Percentiles rank a stretch among this genome's conserved stretches.
These are phyloP conservation scores for Caradrina kadenii DNA, from an alignment of 2,888 invertebrate species.

Conservation along the genomic window DNA sequence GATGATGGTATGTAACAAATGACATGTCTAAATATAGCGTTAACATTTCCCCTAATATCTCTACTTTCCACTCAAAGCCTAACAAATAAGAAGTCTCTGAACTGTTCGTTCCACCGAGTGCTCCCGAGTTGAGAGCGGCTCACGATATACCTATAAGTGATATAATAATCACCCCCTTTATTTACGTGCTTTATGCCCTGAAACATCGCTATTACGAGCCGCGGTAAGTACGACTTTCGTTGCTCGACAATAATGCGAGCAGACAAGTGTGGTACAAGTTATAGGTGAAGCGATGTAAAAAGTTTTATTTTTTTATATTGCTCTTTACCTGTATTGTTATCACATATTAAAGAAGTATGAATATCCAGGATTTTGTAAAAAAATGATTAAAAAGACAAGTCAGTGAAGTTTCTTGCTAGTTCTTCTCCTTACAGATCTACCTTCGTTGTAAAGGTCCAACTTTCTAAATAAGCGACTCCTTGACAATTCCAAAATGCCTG, in stretches of 20 bases:
- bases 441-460: too few species aligned
- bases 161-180: conserved; percentile 51
- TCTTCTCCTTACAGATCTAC: too few species aligned
- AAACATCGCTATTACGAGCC: conserved; percentile 57
- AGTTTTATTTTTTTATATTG: background rate
- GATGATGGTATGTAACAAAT: too few species aligned
- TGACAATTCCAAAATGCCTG: too few species aligned
- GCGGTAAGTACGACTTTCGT: conserved; percentile 52
- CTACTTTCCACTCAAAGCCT: conserved; percentile 19
- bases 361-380: too few species aligned
- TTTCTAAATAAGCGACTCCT: too few species aligned
- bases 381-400: too few species aligned
- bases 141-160: conserved; percentile 24
- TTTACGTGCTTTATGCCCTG: conserved; percentile 58
- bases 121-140: conserved; percentile 7
- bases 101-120: conserved; percentile 39
- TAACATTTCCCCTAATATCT: background rate
- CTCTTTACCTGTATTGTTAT: too few species aligned
- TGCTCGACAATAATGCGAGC: conserved; percentile 47
- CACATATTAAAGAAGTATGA: too few species aligned
- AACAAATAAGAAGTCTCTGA: conserved; percentile 22
- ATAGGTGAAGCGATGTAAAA: background rate
- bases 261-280: conserved; percentile 24
- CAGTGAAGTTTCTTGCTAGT: too few species aligned
- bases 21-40: conserved; percentile 5